Percentiles rank a stretch among this genome's conserved stretches.
These are phyloP conservation scores for Hylia prasina DNA, from an alignment of 2,113 vertebrate species.

Conservation along the genomic window DNA sequence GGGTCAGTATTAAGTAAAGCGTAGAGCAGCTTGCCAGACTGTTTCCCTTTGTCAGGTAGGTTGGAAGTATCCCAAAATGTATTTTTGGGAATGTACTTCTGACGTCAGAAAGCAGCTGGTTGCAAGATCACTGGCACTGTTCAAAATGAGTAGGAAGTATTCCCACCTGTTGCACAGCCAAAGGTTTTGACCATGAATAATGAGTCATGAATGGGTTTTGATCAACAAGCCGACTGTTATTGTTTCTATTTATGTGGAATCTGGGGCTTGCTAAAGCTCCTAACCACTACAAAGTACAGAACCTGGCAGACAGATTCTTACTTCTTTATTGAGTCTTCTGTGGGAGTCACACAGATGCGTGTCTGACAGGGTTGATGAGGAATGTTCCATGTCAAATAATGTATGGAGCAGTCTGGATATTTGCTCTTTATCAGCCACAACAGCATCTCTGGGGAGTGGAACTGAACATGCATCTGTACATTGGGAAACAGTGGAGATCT, in stretches of 20 bases:
- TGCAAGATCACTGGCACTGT: slow-evolving; percentile 22
- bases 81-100: slow-evolving; percentile 18
- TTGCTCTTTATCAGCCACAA: neutral
- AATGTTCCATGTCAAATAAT: neutral
- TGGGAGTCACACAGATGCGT: neutral
- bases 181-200: slow-evolving; percentile 11
- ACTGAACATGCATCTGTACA: neutral
- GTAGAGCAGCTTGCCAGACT: neutral
- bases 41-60: neutral
- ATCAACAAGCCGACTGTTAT: slow-evolving; percentile 27
- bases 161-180: neutral
- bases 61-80: slow-evolving; percentile 24
- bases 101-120: neutral
- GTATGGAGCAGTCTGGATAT: neutral
- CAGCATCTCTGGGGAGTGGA: neutral
- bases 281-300: neutral
- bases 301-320: neutral
- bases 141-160: slow-evolving; percentile 11
- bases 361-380: neutral
- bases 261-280: neutral
- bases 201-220: slow-evolving; percentile 45
- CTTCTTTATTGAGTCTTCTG: neutral
- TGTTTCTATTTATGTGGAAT: slow-evolving; percentile 36
- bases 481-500: neutral
- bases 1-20: neutral